phyloP scores from a whole-genome alignment of 2,113 vertebrate species.

The Irena cyanogastra region DNA sequence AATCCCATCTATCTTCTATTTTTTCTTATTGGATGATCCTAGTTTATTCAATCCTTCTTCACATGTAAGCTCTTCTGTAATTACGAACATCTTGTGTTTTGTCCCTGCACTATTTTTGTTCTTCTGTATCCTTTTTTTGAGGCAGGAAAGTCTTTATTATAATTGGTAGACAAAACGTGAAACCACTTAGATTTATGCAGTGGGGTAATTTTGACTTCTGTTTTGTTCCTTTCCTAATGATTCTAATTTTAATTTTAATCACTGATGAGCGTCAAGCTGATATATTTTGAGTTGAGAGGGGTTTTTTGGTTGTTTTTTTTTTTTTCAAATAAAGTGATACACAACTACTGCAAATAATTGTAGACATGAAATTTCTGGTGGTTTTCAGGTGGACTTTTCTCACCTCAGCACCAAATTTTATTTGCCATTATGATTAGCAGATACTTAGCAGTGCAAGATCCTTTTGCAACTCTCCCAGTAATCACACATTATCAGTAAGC shows the following conservation, averaged over 20 bases:
- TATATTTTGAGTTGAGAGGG: neutral
- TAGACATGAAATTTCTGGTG: neutral
- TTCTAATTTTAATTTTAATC: neutral
- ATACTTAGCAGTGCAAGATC: neutral
- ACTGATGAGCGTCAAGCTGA: neutral
- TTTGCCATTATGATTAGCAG: neutral
- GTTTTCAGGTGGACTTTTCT: neutral
- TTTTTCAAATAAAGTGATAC: neutral
- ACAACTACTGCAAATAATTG: neutral
- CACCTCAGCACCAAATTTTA: neutral
- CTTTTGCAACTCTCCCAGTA: neutral
- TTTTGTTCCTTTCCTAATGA: neutral
- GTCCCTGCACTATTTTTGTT: neutral
- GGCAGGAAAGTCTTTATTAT: neutral
- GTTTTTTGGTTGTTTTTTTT: too few species aligned
- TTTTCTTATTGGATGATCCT: neutral
- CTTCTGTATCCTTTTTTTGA: neutral
- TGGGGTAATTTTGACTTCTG: neutral
- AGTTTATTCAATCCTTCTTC: neutral
- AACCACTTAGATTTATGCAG: neutral
- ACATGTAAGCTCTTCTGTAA: neutral
- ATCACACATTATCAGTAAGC: neutral
- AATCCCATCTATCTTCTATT: neutral
- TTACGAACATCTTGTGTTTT: neutral
- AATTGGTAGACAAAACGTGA: neutral